Percentiles rank a stretch among this genome's conserved stretches.
Evolutionary conservation across 2,888 invertebrate species (phyloP).

Genomic region (Auanema sp.): DNA sequence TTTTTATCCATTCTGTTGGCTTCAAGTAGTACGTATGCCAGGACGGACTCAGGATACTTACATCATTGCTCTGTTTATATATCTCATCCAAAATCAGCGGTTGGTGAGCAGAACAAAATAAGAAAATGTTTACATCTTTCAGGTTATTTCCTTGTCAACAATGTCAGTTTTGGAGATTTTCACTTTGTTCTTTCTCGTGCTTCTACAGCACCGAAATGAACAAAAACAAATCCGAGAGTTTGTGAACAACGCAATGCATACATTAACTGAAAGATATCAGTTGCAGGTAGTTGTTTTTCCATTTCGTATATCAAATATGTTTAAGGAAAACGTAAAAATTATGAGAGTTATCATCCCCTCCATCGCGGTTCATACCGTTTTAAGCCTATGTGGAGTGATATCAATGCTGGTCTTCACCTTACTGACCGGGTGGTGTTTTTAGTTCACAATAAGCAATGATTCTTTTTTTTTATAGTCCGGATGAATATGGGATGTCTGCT

Average conservation of each 20-base stretch:
- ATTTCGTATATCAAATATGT: background rate
- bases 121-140: background rate
- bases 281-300: constrained; percentile 26
- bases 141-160: constrained; percentile 32
- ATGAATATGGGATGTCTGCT: constrained; percentile 27
- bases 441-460: background rate
- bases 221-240: constrained; percentile 39
- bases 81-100: constrained; percentile 43
- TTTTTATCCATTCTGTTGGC: constrained; percentile 30
- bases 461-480: constrained; percentile 18
- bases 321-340: constrained; percentile 44
- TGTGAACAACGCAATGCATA: constrained; percentile 47
- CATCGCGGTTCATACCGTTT: constrained; percentile 39
- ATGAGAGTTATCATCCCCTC: constrained; percentile 45
- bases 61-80: constrained; percentile 46
- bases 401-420: constrained; percentile 38
- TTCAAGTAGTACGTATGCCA: constrained; percentile 27
- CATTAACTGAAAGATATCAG: constrained; percentile 44
- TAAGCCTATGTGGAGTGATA: constrained; percentile 36
- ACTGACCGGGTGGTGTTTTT: constrained; percentile 1
- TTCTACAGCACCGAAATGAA: constrained; percentile 36
- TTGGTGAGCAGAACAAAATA: constrained; percentile 1
- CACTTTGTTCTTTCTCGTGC: constrained; percentile 33
- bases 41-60: constrained; percentile 36
- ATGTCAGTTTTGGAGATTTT: constrained; percentile 37